These are phyloP conservation scores for Otis tarda DNA, from an alignment of 2,113 vertebrate species.

Conservation along the genomic window DNA sequence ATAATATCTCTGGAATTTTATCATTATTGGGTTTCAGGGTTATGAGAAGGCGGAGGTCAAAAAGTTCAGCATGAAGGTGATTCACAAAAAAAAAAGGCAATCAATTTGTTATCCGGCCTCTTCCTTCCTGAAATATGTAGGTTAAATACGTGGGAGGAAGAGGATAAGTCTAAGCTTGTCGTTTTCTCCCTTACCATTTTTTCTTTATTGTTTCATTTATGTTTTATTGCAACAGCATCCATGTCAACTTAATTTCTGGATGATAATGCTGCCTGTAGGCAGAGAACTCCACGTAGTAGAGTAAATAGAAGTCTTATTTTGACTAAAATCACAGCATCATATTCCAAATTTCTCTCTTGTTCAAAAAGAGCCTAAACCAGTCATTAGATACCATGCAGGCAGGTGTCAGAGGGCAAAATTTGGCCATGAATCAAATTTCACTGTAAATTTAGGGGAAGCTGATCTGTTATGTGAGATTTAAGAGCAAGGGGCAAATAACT, in stretches of 20 bases:
- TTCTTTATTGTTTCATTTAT: not conserved
- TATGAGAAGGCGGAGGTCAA: not conserved
- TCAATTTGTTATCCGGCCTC: not conserved
- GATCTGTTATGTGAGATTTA: not conserved
- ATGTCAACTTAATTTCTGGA: not conserved
- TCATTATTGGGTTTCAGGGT: slow-evolving; percentile 16
- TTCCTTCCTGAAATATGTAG: slow-evolving; percentile 18
- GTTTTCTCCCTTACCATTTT: not conserved
- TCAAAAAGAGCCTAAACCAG: not conserved
- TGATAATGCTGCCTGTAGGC: not conserved
- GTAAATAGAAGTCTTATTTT: not conserved
- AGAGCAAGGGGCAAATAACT: not conserved
- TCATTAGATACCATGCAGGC: not conserved
- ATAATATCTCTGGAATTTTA: slow-evolving; percentile 37
- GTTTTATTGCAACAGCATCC: not conserved
- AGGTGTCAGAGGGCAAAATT: not conserved
- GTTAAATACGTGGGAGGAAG: not conserved
- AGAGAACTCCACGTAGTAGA: not conserved
- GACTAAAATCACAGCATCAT: not conserved
- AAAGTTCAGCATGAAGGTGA: not conserved
- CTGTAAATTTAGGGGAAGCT: not conserved
- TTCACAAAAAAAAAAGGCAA: not conserved
- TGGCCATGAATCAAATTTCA: not conserved
- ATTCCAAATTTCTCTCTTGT: not conserved
- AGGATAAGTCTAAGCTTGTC: not conserved